These are phyloP conservation scores for Linurgus olivaceus DNA, from an alignment of 2,797 vertebrate genomes.

Conservation along the genomic window DNA sequence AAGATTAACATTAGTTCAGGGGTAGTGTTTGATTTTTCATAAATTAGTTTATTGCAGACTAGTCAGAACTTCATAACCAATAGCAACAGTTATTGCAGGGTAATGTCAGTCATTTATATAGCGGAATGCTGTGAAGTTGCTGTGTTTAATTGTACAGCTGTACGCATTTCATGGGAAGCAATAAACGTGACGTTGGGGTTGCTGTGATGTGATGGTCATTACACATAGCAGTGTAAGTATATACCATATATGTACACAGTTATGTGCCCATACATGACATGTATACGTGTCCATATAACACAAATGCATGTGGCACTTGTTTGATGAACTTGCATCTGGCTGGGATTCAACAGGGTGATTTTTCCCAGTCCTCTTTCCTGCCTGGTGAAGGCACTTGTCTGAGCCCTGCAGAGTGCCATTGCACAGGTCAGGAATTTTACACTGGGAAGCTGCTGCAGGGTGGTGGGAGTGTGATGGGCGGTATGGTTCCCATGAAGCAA, in stretches of 20 bases:
- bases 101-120: neutral
- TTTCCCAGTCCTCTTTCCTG: neutral
- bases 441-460: accelerated
- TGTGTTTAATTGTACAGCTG: accelerated
- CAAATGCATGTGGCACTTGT: accelerated
- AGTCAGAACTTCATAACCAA: neutral
- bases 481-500: neutral
- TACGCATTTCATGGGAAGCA: neutral
- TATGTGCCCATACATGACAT: accelerated
- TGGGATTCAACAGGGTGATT: neutral
- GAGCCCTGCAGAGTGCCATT: neutral
- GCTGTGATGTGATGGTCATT: neutral
- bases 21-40: neutral
- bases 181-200: neutral
- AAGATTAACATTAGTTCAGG: neutral
- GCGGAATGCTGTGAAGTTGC: neutral
- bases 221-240: neutral
- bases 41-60: neutral
- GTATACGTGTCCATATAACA: accelerated
- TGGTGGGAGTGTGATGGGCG: neutral
- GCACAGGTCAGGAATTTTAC: neutral
- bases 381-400: neutral
- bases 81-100: neutral
- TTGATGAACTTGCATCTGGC: accelerated
- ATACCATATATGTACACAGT: neutral